Evolutionary conservation across 2,888 invertebrate species (phyloP).

Genomic region (Pachymerium ferrugineum): DNA sequence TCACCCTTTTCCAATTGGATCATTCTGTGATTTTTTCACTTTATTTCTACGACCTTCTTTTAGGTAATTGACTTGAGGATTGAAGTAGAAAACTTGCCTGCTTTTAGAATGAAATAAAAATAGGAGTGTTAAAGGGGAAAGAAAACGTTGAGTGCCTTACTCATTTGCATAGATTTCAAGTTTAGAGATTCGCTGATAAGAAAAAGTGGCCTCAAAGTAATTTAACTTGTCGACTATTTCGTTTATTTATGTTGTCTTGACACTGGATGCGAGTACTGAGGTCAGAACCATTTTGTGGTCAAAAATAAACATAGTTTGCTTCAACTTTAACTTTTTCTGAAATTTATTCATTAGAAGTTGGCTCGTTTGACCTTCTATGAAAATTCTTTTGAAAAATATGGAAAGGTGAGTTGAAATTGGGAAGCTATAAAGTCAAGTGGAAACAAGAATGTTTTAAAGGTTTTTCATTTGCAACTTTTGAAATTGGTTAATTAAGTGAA

Average conservation of each 20-base stretch:
- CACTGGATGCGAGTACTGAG: not conserved
- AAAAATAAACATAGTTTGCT: not conserved
- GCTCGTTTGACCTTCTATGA: too few species aligned
- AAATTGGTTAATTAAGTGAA: too few species aligned
- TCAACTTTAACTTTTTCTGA: not conserved
- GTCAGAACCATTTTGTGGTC: too few species aligned
- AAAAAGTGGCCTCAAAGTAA: not conserved
- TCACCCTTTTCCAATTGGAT: not conserved
- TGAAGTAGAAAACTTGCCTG: not conserved
- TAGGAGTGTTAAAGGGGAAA: not conserved
- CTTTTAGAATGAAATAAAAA: not conserved
- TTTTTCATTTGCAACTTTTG: too few species aligned
- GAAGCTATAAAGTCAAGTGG: too few species aligned
- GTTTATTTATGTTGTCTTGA: not conserved
- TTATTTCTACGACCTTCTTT: not conserved
- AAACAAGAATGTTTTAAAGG: too few species aligned
- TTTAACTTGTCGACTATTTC: not conserved
- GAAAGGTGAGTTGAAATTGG: too few species aligned
- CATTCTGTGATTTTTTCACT: not conserved
- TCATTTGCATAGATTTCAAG: conserved; percentile 4
- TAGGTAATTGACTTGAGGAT: not conserved
- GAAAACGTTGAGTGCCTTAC: not conserved
- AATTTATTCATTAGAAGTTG: too few species aligned
- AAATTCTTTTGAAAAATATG: too few species aligned
- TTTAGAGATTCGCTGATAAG: not conserved